These are phyloP conservation scores for Typhlichthys eigenmanni DNA, from an alignment of 2,797 vertebrate species.

Conservation along the genomic window DNA sequence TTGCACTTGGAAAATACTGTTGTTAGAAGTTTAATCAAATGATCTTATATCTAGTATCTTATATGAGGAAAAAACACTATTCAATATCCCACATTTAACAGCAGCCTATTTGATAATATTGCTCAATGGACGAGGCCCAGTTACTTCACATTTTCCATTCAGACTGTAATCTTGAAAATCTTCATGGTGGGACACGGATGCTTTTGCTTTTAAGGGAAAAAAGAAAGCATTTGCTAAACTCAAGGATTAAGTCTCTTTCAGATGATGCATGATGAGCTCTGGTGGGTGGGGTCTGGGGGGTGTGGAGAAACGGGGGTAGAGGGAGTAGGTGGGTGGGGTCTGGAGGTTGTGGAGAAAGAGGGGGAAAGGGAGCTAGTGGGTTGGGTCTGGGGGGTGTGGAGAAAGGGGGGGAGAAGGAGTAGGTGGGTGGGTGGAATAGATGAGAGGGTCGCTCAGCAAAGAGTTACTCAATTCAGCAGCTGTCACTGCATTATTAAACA, in stretches of 20 bases:
- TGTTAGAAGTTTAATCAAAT: not conserved
- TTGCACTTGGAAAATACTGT: not conserved
- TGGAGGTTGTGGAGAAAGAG: not conserved
- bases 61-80: no score
- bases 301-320: not conserved
- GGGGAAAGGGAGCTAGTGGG: constrained; percentile 1
- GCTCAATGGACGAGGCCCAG: not conserved
- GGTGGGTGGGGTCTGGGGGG: constrained; percentile 16
- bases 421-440: not conserved
- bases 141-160: constrained; percentile 32
- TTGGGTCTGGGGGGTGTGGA: not conserved
- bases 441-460: constrained; percentile 49
- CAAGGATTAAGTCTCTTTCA: constrained; percentile 38
- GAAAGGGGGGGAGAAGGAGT: constrained; percentile 1
- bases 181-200: constrained; percentile 4
- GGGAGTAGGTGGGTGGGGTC: not conserved
- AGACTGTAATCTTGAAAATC: constrained; percentile 11
- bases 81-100: no score
- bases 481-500: constrained; percentile 42
- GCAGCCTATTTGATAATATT: not conserved
- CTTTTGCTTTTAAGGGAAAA: constrained; percentile 28
- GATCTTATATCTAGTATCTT: not conserved
- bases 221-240: constrained; percentile 22
- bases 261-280: constrained; percentile 20
- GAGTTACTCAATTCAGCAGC: constrained; percentile 47